A percentile compares a stretch with the other conserved stretches of the same genome.
Conservation (phyloP, 2,797 vertebrate genomes). For the Limosa lapponica region DNA sequence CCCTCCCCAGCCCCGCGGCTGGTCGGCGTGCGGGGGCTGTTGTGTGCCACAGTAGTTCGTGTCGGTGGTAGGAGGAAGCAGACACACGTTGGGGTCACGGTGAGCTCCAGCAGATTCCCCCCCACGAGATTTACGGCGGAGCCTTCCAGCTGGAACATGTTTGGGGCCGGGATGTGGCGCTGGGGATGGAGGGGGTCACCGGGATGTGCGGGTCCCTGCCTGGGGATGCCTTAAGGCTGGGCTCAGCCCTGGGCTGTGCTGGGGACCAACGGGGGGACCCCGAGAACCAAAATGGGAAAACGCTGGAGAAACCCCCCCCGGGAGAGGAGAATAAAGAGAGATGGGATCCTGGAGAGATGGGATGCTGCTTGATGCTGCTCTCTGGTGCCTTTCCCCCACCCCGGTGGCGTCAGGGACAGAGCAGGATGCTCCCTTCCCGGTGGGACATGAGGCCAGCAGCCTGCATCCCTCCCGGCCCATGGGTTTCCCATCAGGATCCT, state of each 20-base stretch:
- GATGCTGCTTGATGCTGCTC: background rate
- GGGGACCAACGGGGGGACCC: no score
- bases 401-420: background rate
- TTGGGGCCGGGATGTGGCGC: background rate
- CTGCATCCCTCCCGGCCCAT: accelerated
- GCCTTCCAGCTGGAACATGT: background rate
- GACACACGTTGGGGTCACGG: background rate
- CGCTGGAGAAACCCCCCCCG: accelerated
- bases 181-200: background rate
- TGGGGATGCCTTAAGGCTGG: background rate
- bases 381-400: accelerated
- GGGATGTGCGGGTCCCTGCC: accelerated
- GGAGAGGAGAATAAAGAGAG: background rate
- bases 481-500: background rate
- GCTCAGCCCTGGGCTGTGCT: background rate
- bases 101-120: background rate
- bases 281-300: background rate
- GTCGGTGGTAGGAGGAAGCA: background rate
- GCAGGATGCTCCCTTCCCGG: background rate
- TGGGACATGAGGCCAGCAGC: background rate
- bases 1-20: background rate
- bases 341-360: no score
- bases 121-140: background rate
- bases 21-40: background rate
- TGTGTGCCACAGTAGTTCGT: background rate